phyloP scores from a whole-genome alignment of 2,888 invertebrate species.

The Pollenia angustigena region DNA sequence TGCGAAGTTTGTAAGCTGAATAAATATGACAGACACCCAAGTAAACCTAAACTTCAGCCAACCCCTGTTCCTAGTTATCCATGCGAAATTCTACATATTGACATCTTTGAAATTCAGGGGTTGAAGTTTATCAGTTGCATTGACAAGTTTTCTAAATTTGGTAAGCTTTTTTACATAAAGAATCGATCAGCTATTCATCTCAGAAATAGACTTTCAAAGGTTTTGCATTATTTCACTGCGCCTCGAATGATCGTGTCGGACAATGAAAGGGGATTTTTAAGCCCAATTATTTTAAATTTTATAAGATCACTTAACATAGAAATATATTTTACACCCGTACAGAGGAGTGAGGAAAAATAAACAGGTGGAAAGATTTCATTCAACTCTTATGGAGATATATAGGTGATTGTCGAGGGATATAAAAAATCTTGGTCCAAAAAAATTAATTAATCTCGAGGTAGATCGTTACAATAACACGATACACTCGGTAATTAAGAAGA shows the following conservation, averaged over 20 bases:
- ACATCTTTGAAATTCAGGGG: slow-evolving; percentile 12
- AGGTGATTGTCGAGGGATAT: not conserved
- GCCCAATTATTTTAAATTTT: no score
- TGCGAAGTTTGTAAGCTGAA: no score
- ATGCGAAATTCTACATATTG: not conserved
- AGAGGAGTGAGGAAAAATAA: not conserved
- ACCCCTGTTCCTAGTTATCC: not conserved
- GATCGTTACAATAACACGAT: not conserved
- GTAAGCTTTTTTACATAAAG: slow-evolving; percentile 11
- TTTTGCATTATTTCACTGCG: not conserved
- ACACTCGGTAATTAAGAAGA: no score
- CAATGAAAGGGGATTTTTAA: not conserved
- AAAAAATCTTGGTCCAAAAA: not conserved
- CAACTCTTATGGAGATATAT: not conserved
- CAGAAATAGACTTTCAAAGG: not conserved
- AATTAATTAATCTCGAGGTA: not conserved
- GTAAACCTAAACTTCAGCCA: no score
- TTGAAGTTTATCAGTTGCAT: slow-evolving; percentile 16
- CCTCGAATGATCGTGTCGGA: slow-evolving; percentile 2
- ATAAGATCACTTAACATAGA: no score
- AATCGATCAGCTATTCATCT: not conserved
- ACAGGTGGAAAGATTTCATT: not conserved
- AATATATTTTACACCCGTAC: not conserved
- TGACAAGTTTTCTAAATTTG: slow-evolving; percentile 20
- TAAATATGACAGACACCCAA: no score